phyloP scores from a whole-genome alignment of 35 echinoderm and acorn worm species.

The Holothuria glaberrima region DNA sequence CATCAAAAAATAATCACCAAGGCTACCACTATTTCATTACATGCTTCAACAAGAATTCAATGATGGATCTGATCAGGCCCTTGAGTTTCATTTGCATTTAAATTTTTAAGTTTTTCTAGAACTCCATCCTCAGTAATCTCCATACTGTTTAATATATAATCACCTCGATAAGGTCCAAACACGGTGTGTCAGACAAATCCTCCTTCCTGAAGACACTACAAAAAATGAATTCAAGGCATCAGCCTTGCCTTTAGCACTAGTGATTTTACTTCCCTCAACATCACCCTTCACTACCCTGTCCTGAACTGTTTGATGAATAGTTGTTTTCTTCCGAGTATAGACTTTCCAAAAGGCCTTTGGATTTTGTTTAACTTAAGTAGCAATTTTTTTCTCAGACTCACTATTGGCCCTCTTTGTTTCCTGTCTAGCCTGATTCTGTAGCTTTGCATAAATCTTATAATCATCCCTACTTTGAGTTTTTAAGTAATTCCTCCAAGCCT shows the following conservation, averaged over 20 bases:
- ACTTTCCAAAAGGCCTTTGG: background rate
- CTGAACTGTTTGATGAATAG: background rate
- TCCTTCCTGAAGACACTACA: background rate
- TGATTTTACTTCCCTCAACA: background rate
- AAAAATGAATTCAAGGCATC: background rate
- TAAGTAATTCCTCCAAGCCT: slow-evolving; percentile 39
- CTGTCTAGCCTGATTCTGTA: slow-evolving; percentile 48
- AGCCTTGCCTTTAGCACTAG: no score
- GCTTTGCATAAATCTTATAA: slow-evolving; percentile 31
- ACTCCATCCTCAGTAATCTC: background rate
- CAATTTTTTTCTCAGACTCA: slow-evolving; percentile 33
- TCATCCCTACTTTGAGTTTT: background rate
- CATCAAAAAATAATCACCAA: no score
- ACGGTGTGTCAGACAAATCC: background rate
- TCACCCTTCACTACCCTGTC: background rate
- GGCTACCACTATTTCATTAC: background rate
- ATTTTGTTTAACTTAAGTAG: slow-evolving; percentile 1
- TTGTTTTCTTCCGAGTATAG: background rate
- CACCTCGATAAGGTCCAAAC: background rate
- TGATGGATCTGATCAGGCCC: background rate
- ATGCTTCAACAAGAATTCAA: background rate
- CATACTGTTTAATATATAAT: background rate
- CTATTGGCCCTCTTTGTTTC: slow-evolving; percentile 34
- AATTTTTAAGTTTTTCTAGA: background rate
- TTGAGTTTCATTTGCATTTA: background rate